Percentiles rank a stretch among this genome's conserved stretches.
These are phyloP conservation scores for Eupithecia abbreviata DNA, from an alignment of 2,888 invertebrate species.

Conservation along the genomic window DNA sequence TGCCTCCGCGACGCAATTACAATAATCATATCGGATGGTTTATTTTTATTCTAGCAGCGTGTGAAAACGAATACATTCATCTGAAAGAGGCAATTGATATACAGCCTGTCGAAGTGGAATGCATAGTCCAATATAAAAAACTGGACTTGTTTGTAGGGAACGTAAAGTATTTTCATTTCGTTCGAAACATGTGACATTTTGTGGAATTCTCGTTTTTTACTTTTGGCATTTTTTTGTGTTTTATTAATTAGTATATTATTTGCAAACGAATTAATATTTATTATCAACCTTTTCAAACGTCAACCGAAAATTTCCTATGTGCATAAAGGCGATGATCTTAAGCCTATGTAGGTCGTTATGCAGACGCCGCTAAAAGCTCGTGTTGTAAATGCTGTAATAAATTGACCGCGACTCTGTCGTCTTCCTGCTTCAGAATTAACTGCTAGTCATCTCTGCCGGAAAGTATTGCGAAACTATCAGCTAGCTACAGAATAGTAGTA, in stretches of 20 bases:
- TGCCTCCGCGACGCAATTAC: constrained; percentile 70
- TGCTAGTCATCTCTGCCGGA: constrained; percentile 56
- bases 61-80: constrained; percentile 12
- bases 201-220: not conserved
- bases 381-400: constrained; percentile 34
- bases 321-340: constrained; percentile 1
- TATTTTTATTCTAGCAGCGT: constrained; percentile 34
- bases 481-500: constrained; percentile 34
- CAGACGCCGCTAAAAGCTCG: constrained; percentile 26
- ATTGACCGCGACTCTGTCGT: constrained; percentile 39
- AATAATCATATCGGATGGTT: constrained; percentile 53
- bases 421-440: constrained; percentile 44
- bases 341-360: not conserved
- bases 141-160: not conserved
- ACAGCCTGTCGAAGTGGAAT: not conserved
- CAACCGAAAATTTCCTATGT: not conserved
- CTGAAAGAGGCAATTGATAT: not conserved
- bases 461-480: constrained; percentile 66
- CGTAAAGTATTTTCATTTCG: not conserved
- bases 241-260: not conserved
- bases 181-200: not conserved
- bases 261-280: not conserved
- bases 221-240: not conserved
- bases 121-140: not conserved
- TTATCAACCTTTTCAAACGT: not conserved